Evolutionary conservation across 2,113 vertebrate genomes (phyloP).

Genomic region (Eupsittula cactorum): DNA sequence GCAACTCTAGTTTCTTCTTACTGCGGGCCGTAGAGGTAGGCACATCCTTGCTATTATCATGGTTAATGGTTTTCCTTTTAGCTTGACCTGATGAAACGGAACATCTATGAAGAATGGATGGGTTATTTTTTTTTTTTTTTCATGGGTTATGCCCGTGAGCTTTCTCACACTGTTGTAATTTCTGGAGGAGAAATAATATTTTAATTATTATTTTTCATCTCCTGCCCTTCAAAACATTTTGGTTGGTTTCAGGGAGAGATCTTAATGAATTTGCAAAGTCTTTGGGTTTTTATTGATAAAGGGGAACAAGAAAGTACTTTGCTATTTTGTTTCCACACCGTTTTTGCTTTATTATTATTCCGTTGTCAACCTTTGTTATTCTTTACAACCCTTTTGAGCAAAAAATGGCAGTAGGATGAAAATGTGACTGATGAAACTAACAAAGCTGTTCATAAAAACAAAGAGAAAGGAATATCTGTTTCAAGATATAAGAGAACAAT

Average conservation of each 20-base stretch:
- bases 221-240: background rate
- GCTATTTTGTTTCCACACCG: background rate
- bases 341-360: background rate
- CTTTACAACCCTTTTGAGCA: background rate
- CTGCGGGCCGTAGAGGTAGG: fast-evolving
- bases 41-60: background rate
- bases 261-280: background rate
- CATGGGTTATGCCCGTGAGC: background rate
- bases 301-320: background rate
- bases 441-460: background rate
- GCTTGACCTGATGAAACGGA: background rate
- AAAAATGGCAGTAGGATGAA: background rate
- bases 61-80: background rate
- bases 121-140: background rate
- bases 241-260: background rate
- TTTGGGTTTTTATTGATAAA: background rate
- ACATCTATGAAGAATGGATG: background rate
- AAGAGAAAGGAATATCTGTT: background rate
- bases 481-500: background rate
- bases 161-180: background rate
- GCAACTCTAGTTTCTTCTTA: background rate
- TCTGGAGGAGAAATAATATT: background rate
- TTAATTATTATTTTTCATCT: background rate
- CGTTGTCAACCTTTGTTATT: background rate
- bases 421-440: background rate